Percentiles rank a stretch among this genome's conserved stretches.
Conservation (phyloP, 2,797 vertebrate genomes). For the Melanotaenia maccullochi region DNA sequence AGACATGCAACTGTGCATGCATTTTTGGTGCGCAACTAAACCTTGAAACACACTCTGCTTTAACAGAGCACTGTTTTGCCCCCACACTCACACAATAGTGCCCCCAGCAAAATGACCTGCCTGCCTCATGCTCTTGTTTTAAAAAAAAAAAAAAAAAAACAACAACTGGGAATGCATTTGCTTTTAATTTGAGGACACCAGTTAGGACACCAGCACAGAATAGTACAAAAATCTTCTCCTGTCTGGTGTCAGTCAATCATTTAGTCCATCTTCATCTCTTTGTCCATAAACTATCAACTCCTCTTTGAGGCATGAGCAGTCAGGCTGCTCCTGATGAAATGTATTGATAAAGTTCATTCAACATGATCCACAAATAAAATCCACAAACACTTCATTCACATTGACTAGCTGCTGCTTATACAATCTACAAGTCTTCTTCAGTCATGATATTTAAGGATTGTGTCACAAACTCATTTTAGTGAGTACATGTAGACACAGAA, state of each 20-base stretch:
- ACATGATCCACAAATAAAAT: background rate
- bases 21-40: constrained; percentile 38
- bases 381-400: constrained; percentile 11
- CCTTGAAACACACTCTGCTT: constrained; percentile 47
- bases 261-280: constrained; percentile 5
- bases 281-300: constrained; percentile 11
- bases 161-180: constrained; percentile 5
- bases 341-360: background rate
- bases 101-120: constrained; percentile 27
- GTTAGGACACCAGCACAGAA: constrained; percentile 8
- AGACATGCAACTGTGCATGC: constrained; percentile 42
- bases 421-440: background rate
- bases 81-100: background rate
- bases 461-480: background rate
- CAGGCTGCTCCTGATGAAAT: constrained; percentile 12
- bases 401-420: background rate
- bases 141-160: background rate
- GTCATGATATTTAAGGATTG: constrained; percentile 12
- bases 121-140: background rate
- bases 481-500: constrained; percentile 6
- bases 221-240: constrained; percentile 1
- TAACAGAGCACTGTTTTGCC: constrained; percentile 15
- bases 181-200: constrained; percentile 16
- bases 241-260: constrained; percentile 4
- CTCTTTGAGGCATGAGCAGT: constrained; percentile 9